Base-by-base conservation (phyloP, 2,888 invertebrate genomes). In the Caenorhabditis zanzibari region DNA sequence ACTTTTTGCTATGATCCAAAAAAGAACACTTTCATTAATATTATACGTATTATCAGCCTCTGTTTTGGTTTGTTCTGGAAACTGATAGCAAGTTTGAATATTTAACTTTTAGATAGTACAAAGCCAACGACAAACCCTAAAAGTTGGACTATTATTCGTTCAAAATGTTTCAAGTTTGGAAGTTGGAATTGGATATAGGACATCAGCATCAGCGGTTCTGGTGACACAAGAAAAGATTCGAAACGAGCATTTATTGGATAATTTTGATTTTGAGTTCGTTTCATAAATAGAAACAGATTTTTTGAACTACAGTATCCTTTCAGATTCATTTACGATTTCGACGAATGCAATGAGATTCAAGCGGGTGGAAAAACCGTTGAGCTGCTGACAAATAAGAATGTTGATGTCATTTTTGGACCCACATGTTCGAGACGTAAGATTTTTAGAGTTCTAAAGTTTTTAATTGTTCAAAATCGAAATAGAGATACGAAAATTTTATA, bases 321-420 rank as follows among this genome's bases (percentile, higher is more conserved):
- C 61, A 88, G 88, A 28, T 86, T 79, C 64, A 61, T 68, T 19
- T 56, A 59, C 14, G 49, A 77, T 14, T 88, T 85, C 47, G 88
- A 88, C 47, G 82, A 88, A 22, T 88, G 86, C n/a, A 63, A 68
- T 32, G 88, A 85, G 26, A 72, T 49, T 22, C 54, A 61, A 12
- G 84, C 69, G 0, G 76, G 76, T 14, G 88, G 84, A 19, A 54
- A 74, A 26, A 74, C 85, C 1, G 76, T 77, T 0, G 63, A 84
- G 2, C 63, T 88, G 12, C 22, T 88, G 9, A 19, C 32, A 7
- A 49, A 73, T 22, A 28, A 82, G 9, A 82, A 82, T 32, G 86
- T 86, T 16, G 85, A 85, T 69, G 81, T 81, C 1, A 84, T 88
- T 14, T 82, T 88, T 59, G 88, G 88, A 28, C 88, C 88, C 0